These are phyloP conservation scores for Sclerurus mexicanus DNA, from an alignment of 2,113 vertebrate genomes.

Conservation along the genomic window DNA sequence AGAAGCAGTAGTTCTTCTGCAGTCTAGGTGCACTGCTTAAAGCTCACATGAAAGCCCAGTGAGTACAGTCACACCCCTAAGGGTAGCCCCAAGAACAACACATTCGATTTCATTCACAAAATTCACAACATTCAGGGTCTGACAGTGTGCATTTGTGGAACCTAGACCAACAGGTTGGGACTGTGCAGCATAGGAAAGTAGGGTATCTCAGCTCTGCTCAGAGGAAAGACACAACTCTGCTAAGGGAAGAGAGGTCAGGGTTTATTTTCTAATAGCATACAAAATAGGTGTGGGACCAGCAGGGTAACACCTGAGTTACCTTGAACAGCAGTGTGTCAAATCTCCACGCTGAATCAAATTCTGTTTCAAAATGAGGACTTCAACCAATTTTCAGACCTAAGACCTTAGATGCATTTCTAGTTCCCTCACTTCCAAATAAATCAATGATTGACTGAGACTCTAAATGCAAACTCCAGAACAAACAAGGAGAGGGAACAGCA, in stretches of 20 bases:
- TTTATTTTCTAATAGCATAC: not conserved
- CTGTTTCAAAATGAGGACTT: not conserved
- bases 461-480: not conserved
- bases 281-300: not conserved
- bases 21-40: not conserved
- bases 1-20: not conserved
- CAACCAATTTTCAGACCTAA: not conserved
- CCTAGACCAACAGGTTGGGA: not conserved
- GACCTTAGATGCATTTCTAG: not conserved
- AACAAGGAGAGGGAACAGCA: not conserved
- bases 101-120: not conserved
- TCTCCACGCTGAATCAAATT: not conserved
- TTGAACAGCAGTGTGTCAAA: not conserved
- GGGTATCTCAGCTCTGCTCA: not conserved
- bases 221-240: not conserved
- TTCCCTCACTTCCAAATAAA: not conserved
- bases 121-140: not conserved
- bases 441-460: not conserved
- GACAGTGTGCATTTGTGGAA: rapidly evolving
- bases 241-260: not conserved
- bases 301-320: not conserved
- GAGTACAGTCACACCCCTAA: not conserved
- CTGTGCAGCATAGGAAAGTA: rapidly evolving
- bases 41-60: not conserved
- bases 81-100: not conserved